Percentiles rank a stretch among this genome's conserved stretches.
Conservation (phyloP, 2,797 vertebrate genomes). For the Myotis myotis region DNA sequence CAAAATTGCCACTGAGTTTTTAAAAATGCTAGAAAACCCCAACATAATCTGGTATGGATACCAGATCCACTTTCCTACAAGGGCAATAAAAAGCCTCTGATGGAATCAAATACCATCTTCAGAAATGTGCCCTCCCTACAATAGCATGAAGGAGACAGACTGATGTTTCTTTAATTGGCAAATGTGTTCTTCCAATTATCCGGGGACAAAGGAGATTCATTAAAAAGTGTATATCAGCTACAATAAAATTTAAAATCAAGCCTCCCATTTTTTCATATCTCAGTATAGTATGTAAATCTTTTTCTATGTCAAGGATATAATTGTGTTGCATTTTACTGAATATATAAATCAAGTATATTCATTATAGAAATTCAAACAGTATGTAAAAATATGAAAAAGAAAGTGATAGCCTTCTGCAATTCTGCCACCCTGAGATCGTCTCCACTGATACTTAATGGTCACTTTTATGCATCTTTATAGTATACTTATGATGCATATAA, state of each 20-base stretch:
- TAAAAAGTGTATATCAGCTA: background rate
- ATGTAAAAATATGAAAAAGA: background rate
- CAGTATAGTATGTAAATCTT: background rate
- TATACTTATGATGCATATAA: background rate
- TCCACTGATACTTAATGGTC: background rate
- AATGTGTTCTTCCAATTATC: background rate
- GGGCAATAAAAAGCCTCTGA: background rate
- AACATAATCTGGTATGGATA: background rate
- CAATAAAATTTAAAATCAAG: conserved; percentile 21
- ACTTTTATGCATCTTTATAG: background rate
- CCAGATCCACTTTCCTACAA: background rate
- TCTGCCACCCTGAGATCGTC: background rate
- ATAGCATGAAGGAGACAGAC: background rate
- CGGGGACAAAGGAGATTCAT: background rate
- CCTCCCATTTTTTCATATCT: background rate
- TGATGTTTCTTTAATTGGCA: background rate
- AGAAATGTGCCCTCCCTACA: background rate
- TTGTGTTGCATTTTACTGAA: background rate
- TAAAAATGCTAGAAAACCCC: background rate
- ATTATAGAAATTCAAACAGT: background rate
- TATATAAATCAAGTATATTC: background rate
- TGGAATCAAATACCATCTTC: background rate
- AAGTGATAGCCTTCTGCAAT: background rate
- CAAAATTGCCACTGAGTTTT: background rate
- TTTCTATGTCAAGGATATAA: background rate